A percentile compares a stretch with the other conserved stretches of the same genome.
Evolutionary conservation across 2,113 vertebrate genomes (phyloP).

Genomic region (Centropristis striata): DNA sequence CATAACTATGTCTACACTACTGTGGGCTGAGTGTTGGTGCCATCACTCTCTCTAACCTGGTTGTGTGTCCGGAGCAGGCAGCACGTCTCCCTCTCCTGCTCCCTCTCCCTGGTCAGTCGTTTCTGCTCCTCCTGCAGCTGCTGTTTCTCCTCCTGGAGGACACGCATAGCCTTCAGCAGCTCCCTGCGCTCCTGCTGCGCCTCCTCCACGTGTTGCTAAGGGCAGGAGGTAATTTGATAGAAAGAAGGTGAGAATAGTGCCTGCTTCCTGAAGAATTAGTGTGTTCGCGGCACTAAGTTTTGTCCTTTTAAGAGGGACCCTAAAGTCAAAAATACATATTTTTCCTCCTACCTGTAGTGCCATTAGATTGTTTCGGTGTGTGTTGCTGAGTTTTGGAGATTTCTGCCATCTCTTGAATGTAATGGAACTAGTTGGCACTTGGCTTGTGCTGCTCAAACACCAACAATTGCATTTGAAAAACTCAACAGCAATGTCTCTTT

Average conservation of each 20-base stretch:
- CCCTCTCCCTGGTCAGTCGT: conserved; percentile 81
- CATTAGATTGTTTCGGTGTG: too few relatives aligned
- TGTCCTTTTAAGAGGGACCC: too few relatives aligned
- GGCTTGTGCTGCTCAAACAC: too few relatives aligned
- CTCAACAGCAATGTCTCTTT: too few relatives aligned
- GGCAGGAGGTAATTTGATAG: neutral
- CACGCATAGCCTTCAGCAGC: conserved; percentile 89
- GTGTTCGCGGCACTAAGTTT: neutral
- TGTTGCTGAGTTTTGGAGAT: too few relatives aligned
- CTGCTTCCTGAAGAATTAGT: neutral
- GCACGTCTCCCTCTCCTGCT: conserved; percentile 89
- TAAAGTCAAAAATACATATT: too few relatives aligned
- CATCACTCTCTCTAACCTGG: conserved; percentile 84
- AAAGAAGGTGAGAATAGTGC: neutral
- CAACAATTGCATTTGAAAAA: too few relatives aligned
- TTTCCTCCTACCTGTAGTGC: too few relatives aligned
- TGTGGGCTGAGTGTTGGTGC: neutral
- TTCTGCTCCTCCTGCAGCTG: conserved; percentile 93
- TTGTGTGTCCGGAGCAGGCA: conserved; percentile 89
- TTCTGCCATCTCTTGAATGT: too few relatives aligned
- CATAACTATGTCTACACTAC: neutral
- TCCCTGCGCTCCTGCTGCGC: conserved; percentile 95
- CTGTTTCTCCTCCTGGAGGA: conserved; percentile 92
- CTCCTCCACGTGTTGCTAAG: conserved; percentile 92
- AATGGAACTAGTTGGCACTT: too few relatives aligned